Conservation (phyloP, 1,140 invertebrate genomes). For the Lepidurus couesii region DNA sequence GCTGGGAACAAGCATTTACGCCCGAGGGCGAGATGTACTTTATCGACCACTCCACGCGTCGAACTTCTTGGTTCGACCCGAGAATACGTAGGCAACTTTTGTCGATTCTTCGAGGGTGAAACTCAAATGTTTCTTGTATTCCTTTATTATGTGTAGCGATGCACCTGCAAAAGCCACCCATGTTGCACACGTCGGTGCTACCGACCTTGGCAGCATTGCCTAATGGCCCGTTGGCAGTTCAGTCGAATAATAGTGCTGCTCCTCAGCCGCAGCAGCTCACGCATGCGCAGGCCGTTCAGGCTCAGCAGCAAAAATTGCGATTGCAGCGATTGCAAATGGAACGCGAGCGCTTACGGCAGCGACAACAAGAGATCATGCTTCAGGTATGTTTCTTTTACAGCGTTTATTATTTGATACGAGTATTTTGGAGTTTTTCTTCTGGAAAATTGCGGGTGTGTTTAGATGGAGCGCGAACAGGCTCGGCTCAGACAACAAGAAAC, state of each 20-base stretch:
- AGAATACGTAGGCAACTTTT: slow-evolving; percentile 75
- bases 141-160: slow-evolving; percentile 51
- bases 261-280: slow-evolving; percentile 41
- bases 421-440: slow-evolving; percentile 25
- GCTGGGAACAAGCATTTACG: slow-evolving; percentile 92
- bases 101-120: slow-evolving; percentile 29
- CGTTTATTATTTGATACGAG: neutral
- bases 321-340: slow-evolving; percentile 79
- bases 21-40: slow-evolving; percentile 93
- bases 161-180: slow-evolving; percentile 64
- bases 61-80: slow-evolving; percentile 96
- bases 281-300: slow-evolving; percentile 51
- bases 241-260: slow-evolving; percentile 42
- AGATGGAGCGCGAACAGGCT: slow-evolving; percentile 33
- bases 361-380: slow-evolving; percentile 80
- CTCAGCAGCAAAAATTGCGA: slow-evolving; percentile 68
- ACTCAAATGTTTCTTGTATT: slow-evolving; percentile 25
- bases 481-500: slow-evolving; percentile 66
- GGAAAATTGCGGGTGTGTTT: slow-evolving; percentile 6
- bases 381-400: slow-evolving; percentile 53
- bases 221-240: slow-evolving; percentile 41
- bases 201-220: slow-evolving; percentile 43
- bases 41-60: slow-evolving; percentile 90
- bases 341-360: slow-evolving; percentile 73
- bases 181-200: slow-evolving; percentile 49